Base-by-base conservation (phyloP, 2,797 vertebrate species). In the Dermochelys coriacea region DNA sequence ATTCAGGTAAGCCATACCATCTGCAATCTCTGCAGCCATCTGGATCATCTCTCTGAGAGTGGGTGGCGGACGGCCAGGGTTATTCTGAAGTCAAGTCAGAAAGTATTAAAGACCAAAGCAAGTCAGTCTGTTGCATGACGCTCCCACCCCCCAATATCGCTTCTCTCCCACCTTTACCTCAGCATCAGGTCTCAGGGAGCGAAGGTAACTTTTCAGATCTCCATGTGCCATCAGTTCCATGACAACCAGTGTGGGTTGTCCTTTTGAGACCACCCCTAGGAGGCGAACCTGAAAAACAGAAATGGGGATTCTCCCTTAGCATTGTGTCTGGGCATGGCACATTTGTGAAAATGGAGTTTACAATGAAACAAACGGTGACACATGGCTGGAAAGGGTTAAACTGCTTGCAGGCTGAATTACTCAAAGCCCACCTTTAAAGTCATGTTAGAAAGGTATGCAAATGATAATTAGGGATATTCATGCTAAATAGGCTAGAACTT, bases 181-280 rank as follows among this genome's bases (percentile, higher is more conserved):
- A 7, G 99, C 98, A 68, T 99, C 99, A 0, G 99, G 99, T 61
- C 99, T 98, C 93, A 99, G 98, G n/a, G 98, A 98, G 29, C 99
- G 98, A 61, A 99, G 98, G 97, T 99, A 99, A 96, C 99, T 99
- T 94, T 99, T 99, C 92, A 99, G 96, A 91, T 99, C 99, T 2
- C 99, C 99, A 0, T 99, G 99, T 41, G 99, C 99, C 99, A 99
- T 99, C 89, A 99, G 93, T 97, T 99, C 99, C 99, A 99, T 99
- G 91, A 99, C 99, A 12, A 99, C 99, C 90, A 99, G 97, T 0
- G 99, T 99, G 0, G 99, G 99, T 75, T 99, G 99, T 52, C 99
- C 99, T 96, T 99, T 99, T 21, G 99, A 99, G 37, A 99, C 99
- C 87, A 99, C 99, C 8, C 99, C 99, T 1, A 99, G 96, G 91